phyloP scores from a whole-genome alignment of 2,888 invertebrate genomes.

The Cylloceria caligata region DNA sequence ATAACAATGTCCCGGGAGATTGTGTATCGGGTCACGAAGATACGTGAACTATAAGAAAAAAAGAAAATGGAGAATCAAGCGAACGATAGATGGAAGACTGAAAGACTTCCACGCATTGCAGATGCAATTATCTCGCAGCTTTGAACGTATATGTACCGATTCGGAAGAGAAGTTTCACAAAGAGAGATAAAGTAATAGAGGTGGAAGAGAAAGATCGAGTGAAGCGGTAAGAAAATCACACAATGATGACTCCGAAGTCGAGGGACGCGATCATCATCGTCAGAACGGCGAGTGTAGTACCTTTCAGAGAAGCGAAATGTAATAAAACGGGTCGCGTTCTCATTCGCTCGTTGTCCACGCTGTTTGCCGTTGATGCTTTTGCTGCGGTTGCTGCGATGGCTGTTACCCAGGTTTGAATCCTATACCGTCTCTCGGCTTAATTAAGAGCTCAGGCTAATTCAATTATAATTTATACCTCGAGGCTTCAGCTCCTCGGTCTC shows the following conservation, averaged over 20 bases:
- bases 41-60: conserved; percentile 30
- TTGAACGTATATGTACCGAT: conserved; percentile 23
- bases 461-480: conserved; percentile 82
- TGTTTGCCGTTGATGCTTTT: conserved; percentile 19
- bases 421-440: conserved; percentile 71
- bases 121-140: conserved; percentile 74
- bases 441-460: conserved; percentile 82
- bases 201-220: conserved; percentile 64
- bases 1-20: neutral
- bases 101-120: conserved; percentile 68
- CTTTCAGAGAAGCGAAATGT: conserved; percentile 51
- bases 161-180: conserved; percentile 35
- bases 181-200: conserved; percentile 68
- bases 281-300: conserved; percentile 19
- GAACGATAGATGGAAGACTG: conserved; percentile 28
- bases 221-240: conserved; percentile 61
- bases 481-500: conserved; percentile 59
- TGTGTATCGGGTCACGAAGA: neutral
- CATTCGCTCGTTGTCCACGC: conserved; percentile 51
- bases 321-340: conserved; percentile 66
- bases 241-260: conserved; percentile 51
- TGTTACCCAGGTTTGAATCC: conserved; percentile 61
- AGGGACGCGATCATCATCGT: conserved; percentile 59
- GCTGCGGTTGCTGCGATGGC: conserved; percentile 27
- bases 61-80: conserved; percentile 45